Base-by-base conservation (phyloP, 2,797 vertebrate genomes). In the Chrosomus eos region DNA sequence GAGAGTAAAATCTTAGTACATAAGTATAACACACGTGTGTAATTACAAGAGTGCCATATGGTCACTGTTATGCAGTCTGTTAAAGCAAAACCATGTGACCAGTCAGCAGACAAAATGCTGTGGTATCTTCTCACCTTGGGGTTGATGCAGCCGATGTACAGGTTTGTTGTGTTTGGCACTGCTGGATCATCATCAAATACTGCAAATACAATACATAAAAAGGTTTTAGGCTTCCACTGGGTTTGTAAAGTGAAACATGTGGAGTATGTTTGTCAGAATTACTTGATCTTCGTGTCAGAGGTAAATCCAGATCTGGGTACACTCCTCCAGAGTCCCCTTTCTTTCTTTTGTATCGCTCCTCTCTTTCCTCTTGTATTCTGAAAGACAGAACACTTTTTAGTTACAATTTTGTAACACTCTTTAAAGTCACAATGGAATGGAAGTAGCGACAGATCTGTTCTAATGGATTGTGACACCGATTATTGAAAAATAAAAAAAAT, bases 321-420 rank as follows among this genome's bases (percentile, higher is more conserved):
- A 83, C 80, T 9, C 89, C 91, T 53, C 90, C 91, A 19, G 92
- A 85, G 72, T 95, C 95, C 81, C 83, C 92, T 87, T 92, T 96
- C 92, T 96, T 96, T 84, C 94, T 91, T 87, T 95, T 96, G 89
- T 95, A 84, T 80, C 95, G 91, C 89, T 96, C 95, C 64, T 96
- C 96, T 1, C 95, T 94, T 89, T 96, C 95, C 81, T 96, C 96
- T 86, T 96, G 96, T 89, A 96, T 96, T 90, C 96, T 96, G 88
- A 40, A 48, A 75, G 23, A 55, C 43, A 76, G 10, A 70, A 31
- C 31, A 16, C 9, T 43, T 53, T 71, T 72, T 60, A 77, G 5
- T 6, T 19, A 60, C 9, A 7, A 10, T 33, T 64, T 60, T 28
- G 5, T 38, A 26, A 55, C 51, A 38, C 33, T 60, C 8, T 23